Conservation (phyloP, 2,113 vertebrate species). For the Patagioenas fasciata region DNA sequence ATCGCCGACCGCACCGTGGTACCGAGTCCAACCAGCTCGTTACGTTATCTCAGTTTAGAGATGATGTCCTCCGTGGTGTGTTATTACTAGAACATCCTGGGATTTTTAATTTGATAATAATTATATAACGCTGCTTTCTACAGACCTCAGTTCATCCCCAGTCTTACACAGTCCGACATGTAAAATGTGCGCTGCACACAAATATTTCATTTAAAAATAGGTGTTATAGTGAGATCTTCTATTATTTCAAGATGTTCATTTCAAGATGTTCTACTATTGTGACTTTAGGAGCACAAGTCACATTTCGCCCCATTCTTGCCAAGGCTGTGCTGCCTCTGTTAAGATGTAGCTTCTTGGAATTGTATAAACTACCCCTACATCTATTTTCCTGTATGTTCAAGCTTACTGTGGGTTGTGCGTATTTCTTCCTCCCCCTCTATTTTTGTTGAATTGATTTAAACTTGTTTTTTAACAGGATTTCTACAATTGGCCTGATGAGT, state of each 20-base stretch:
- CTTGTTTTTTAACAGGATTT: conserved; percentile 83
- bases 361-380: not conserved
- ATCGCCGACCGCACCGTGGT: not conserved
- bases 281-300: fast-evolving
- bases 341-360: conserved; percentile 30
- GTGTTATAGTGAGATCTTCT: not conserved
- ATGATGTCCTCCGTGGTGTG: not conserved
- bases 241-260: too few relatives aligned
- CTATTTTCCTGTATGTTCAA: not conserved
- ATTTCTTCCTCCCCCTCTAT: not conserved
- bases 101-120: not conserved
- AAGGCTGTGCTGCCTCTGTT: not conserved
- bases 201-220: not conserved
- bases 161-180: not conserved
- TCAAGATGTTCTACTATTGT: not conserved
- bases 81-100: not conserved
- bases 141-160: not conserved
- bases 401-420: not conserved
- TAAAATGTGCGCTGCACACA: not conserved
- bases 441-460: not conserved
- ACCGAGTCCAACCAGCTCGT: too few relatives aligned
- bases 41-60: fast-evolving
- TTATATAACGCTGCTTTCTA: not conserved
- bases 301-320: not conserved
- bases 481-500: conserved; percentile 99